Base-by-base conservation (phyloP, 2,113 vertebrate genomes). In the Phodopus roborovskii region DNA sequence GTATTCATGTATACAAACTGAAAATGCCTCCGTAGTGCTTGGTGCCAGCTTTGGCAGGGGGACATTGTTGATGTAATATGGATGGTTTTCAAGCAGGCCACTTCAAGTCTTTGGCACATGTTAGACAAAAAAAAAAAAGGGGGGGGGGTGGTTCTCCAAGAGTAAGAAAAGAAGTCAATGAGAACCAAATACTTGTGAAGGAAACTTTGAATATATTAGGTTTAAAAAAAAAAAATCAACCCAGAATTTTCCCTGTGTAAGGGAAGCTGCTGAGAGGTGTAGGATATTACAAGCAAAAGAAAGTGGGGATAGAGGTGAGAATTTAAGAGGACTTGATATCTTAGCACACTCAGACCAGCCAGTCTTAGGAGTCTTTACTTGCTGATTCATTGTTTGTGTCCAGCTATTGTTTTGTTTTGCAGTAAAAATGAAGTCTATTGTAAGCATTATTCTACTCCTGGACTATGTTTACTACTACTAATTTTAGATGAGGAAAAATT, bases 121-220 rank as follows among this genome's bases (percentile, higher is more conserved):
- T 83, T 45, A 33, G 22, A 5, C 20, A 13, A 62, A n/a, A 71
- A n/a, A n/a, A n/a, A 75, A 36, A 78, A 19, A 30, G 33, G 7
- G 2, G 5, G 1, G 58, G 19, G 19, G 60, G 60, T 22, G 7
- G 17, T 19, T 88, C 88, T 92, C 11, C 2, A 92, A 70, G 66
- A 39, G 6, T 70, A 89, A 82, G 68, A 93, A 84, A 8, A 90
- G 36, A 83, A 77, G 4, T 75, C 36, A 75, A 15, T 75, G 53
- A 60, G 28, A n/a, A 45, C 92, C 90, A 75, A 56, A 60, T 90
- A 75, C 56, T 83, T 97, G 22, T 42, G 50, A 94, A 78, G 36
- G 60, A 81, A 68, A 8, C 71, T 90, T 75, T 85, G 28, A 83
- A 33, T 81, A 9, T 71, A 70, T 50, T 33, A 20, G 16, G 53